These are phyloP conservation scores for Psephotus haematonotus DNA, from an alignment of 2,113 vertebrate genomes.

Conservation along the genomic window DNA sequence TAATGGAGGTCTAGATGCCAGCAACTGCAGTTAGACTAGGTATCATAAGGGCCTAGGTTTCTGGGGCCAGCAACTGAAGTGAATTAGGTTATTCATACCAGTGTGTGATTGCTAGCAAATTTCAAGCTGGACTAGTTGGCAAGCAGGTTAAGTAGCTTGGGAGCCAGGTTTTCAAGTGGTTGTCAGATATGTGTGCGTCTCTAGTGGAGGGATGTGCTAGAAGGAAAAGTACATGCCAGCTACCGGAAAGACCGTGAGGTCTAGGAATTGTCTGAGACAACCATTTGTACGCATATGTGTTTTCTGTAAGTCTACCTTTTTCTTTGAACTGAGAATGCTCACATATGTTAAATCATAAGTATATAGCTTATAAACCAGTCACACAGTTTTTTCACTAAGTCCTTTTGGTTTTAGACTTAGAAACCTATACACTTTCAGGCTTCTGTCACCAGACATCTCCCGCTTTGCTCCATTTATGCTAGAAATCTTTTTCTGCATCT, in stretches of 20 bases:
- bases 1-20: background rate
- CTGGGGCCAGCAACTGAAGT: background rate
- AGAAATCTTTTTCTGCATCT: background rate
- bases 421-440: background rate
- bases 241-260: background rate
- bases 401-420: background rate
- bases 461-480: background rate
- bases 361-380: background rate
- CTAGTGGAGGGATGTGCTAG: background rate
- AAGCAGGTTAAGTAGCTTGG: background rate
- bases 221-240: background rate
- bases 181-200: background rate
- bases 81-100: background rate
- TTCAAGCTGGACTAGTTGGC: background rate
- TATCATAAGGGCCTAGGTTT: background rate
- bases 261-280: background rate
- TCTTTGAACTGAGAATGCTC: background rate
- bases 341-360: background rate
- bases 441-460: background rate
- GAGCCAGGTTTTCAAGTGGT: background rate
- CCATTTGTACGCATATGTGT: background rate
- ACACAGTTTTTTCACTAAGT: background rate
- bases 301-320: background rate
- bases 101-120: background rate
- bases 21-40: background rate